A percentile compares a stretch with the other conserved stretches of the same genome.
phyloP scores from a whole-genome alignment of 2,888 invertebrate species.

The Cacoxenus indagator region DNA sequence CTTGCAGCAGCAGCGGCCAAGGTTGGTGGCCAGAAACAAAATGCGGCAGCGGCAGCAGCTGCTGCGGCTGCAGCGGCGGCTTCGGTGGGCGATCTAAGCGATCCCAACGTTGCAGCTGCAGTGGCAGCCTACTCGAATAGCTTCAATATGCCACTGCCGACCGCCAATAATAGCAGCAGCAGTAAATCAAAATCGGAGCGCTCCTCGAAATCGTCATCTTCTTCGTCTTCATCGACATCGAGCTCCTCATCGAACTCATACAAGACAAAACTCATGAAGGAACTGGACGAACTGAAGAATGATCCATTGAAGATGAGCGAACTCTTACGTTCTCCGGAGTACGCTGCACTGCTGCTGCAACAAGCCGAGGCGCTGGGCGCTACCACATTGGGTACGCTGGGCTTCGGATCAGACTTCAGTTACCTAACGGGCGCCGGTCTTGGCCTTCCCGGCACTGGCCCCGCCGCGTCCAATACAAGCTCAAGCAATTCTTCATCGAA shows the following conservation, averaged over 20 bases:
- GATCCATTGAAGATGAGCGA: constrained; percentile 71
- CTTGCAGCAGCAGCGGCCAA: constrained; percentile 68
- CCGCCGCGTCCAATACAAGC: constrained; percentile 29
- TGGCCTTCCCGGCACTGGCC: constrained; percentile 33
- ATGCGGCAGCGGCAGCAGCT: constrained; percentile 16
- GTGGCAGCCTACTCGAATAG: constrained; percentile 65
- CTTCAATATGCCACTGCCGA: constrained; percentile 59
- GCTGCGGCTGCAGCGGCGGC: constrained; percentile 20
- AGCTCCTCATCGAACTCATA: constrained; percentile 67
- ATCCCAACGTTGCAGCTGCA: constrained; percentile 64
- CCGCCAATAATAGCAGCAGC: constrained; percentile 36
- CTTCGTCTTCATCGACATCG: constrained; percentile 63
- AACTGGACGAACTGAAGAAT: constrained; percentile 69
- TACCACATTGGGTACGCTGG: constrained; percentile 68
- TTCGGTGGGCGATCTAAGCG: constrained; percentile 43
- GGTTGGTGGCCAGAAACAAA: constrained; percentile 61
- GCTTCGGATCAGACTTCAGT: constrained; percentile 67
- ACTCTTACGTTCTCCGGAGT: constrained; percentile 70
- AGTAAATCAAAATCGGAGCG: constrained; percentile 64
- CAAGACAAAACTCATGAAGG: constrained; percentile 70
- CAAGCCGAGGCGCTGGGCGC: constrained; percentile 70
- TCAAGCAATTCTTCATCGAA: constrained; percentile 34
- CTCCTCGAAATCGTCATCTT: constrained; percentile 61
- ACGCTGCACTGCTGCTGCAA: constrained; percentile 68
- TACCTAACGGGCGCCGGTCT: constrained; percentile 62